phyloP scores from a whole-genome alignment of 2,888 invertebrate species.

The Drosophila neonasuta region DNA sequence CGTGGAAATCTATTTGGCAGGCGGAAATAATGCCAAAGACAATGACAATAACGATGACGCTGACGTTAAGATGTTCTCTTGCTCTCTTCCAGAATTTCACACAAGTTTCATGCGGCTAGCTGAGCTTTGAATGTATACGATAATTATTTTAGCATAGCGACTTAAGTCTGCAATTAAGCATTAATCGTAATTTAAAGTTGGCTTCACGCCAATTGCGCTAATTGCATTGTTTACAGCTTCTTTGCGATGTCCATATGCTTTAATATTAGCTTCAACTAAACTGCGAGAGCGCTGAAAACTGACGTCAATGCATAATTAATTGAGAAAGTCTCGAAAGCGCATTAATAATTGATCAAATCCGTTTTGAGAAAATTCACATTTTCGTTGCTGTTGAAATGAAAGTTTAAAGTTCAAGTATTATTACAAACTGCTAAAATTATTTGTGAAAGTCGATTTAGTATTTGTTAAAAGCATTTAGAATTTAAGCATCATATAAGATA shows the following conservation, averaged over 20 bases:
- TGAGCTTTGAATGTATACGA: conserved; percentile 34
- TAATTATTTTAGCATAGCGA: conserved; percentile 48
- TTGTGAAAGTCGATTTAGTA: conserved; percentile 3
- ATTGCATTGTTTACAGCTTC: conserved; percentile 45
- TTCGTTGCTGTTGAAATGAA: neutral
- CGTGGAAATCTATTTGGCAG: conserved; percentile 67
- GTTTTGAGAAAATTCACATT: neutral
- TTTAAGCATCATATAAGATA: conserved; percentile 14
- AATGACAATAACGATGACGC: conserved; percentile 13
- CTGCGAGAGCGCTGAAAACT: neutral
- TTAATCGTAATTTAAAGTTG: conserved; percentile 64
- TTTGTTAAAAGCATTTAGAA: conserved; percentile 2
- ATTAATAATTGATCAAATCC: conserved; percentile 11
- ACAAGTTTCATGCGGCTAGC: conserved; percentile 51
- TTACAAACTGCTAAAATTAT: neutral
- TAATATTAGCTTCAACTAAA: conserved; percentile 14
- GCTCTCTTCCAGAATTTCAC: conserved; percentile 27
- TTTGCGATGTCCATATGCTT: conserved; percentile 56
- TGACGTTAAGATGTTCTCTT: conserved; percentile 16
- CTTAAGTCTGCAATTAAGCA: conserved; percentile 62
- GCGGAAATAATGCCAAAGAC: conserved; percentile 52
- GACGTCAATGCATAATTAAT: conserved; percentile 21
- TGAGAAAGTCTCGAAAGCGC: neutral
- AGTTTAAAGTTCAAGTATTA: neutral
- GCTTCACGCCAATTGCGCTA: conserved; percentile 33